Percentiles rank a stretch among this genome's conserved stretches.
phyloP scores from a whole-genome alignment of 2,797 vertebrate species.

The Neomorphus geoffroyi region DNA sequence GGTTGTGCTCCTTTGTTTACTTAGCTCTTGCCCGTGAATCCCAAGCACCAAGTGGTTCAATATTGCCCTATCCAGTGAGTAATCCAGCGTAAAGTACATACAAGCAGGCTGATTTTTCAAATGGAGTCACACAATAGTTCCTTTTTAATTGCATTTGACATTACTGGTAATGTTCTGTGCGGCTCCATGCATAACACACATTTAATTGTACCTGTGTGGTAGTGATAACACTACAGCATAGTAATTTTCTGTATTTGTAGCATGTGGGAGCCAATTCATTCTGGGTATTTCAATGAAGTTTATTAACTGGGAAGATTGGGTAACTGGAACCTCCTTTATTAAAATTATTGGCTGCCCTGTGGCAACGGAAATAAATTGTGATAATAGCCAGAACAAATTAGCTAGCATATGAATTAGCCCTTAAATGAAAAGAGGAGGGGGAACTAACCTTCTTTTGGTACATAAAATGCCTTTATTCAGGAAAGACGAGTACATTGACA shows the following conservation, averaged over 20 bases:
- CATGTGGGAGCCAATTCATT: conserved; percentile 59
- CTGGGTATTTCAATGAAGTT: conserved; percentile 64
- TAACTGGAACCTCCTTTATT: conserved; percentile 72
- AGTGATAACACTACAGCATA: conserved; percentile 64
- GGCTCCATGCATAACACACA: conserved; percentile 57
- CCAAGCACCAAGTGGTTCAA: conserved; percentile 44
- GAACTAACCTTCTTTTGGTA: not conserved
- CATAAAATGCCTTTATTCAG: conserved; percentile 21
- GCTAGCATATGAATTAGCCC: conserved; percentile 64
- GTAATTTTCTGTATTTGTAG: conserved; percentile 67
- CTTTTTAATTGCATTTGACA: conserved; percentile 69
- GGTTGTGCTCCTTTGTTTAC: conserved; percentile 35
- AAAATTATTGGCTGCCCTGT: conserved; percentile 73
- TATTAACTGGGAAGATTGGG: conserved; percentile 74
- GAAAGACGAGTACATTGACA: not conserved
- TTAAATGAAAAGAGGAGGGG: conserved; percentile 49
- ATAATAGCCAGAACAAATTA: conserved; percentile 77
- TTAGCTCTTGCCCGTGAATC: conserved; percentile 13
- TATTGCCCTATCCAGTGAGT: conserved; percentile 29
- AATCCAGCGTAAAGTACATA: conserved; percentile 44
- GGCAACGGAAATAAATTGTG: conserved; percentile 68
- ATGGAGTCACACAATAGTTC: conserved; percentile 49
- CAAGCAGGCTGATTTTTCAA: conserved; percentile 65
- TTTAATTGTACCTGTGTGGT: conserved; percentile 72
- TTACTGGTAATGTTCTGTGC: conserved; percentile 53